Evolutionary conservation across 2,797 vertebrate genomes (phyloP), one percentile per base, ranked within the genome.

Genomic region (Orestias chungarensis): DNA sequence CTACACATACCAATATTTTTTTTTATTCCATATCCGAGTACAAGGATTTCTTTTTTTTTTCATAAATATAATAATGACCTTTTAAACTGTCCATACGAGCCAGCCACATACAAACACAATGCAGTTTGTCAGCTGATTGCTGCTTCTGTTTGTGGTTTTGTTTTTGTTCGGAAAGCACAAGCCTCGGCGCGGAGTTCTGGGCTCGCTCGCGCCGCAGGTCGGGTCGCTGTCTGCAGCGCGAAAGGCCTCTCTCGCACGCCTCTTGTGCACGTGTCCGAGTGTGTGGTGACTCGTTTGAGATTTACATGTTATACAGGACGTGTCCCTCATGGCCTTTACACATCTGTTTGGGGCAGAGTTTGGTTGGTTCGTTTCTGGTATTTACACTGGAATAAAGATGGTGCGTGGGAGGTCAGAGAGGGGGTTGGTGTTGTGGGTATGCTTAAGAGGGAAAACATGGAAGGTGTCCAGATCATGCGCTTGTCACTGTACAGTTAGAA

Each of bases 71-170:
- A 54, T 11, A 20, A 72, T 83, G 87, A 82, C 83, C 71, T 83
- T 87, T 86, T 81, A 89, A 94, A 94, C 88, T 89, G 92, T 94
- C 93, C 82, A 87, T 91, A 92, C 88, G 88, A 95, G 93, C 92
- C 92, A 90, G 91, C 92, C 94, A 94, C 89, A 92, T 84, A 93
- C 82, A 83, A 87, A 92, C 91, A 94, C 91, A 90, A 93, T 91
- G 87, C 89, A 73, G 61, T 88, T 89, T 89, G 68, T 89, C 52
- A 54, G 78, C 57, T 82, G 76, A 66, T 89, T 64, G 65, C 81
- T 85, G 84, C 74, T 87, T 68, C 79, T 55, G 64, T 83, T 83
- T 79, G 64, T 87, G 72, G 68, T 73, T 57, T 83, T 25, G 82
- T 82, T 81, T 90, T 89, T 72, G 44, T 90, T 43, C 0, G n/a